Conservation (phyloP, 1,140 invertebrate species). For the Camponotus floridanus region DNA sequence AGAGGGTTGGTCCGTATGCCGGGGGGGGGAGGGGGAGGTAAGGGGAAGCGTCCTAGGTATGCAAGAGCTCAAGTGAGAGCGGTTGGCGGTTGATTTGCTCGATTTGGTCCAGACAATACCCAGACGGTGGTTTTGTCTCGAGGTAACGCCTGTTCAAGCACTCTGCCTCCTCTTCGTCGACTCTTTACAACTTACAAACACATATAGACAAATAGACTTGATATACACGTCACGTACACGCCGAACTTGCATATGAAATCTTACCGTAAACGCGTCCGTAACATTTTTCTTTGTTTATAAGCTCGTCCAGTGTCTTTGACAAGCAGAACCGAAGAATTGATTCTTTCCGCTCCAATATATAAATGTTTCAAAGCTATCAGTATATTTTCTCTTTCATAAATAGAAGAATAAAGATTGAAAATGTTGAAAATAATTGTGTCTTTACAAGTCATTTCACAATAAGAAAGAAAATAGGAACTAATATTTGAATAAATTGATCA, state of each 20-base stretch:
- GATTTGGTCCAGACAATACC: conserved; percentile 80
- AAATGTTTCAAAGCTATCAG: neutral
- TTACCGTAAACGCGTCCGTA: conserved; percentile 33
- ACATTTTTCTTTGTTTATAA: conserved; percentile 27
- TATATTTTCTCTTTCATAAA: neutral
- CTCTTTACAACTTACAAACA: conserved; percentile 51
- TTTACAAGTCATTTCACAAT: neutral
- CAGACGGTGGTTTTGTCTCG: conserved; percentile 81
- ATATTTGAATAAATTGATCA: neutral
- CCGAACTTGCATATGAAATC: conserved; percentile 3
- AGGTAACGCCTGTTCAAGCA: conserved; percentile 79
- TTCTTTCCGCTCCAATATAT: conserved; percentile 1
- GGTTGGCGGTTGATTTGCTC: conserved; percentile 81
- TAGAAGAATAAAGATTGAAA: neutral
- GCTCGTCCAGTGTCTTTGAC: neutral
- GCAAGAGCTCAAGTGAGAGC: conserved; percentile 64
- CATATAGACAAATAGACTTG: neutral
- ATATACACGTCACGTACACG: neutral
- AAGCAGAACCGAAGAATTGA: conserved; percentile 7
- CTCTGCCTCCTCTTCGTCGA: conserved; percentile 61
- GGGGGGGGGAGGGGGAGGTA: neutral
- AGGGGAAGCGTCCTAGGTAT: neutral
- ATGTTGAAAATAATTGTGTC: neutral
- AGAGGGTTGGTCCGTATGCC: conserved; percentile 61
- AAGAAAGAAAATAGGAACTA: neutral